Evolutionary conservation across 2,113 vertebrate species (phyloP).

Genomic region (Corydoras maculifer): DNA sequence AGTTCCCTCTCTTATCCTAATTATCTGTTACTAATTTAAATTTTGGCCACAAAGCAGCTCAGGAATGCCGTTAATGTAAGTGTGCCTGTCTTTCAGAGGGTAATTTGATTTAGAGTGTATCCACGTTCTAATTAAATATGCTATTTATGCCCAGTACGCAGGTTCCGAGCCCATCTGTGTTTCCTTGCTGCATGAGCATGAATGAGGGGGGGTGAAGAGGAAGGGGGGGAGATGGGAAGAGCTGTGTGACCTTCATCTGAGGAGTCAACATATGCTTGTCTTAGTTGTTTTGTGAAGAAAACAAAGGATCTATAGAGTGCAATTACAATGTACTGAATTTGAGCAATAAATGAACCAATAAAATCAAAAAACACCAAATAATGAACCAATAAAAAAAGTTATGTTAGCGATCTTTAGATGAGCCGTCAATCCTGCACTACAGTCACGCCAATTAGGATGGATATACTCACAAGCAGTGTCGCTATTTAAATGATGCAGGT

Average conservation of each 20-base stretch:
- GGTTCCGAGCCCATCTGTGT: slow-evolving; percentile 73
- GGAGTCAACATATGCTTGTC: slow-evolving; percentile 18
- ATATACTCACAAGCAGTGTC: too few species aligned
- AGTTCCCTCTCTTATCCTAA: slow-evolving; percentile 76
- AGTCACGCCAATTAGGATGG: not conserved
- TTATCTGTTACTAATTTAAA: slow-evolving; percentile 83
- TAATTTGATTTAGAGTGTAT: slow-evolving; percentile 77
- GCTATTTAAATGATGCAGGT: too few species aligned
- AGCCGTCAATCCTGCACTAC: not conserved
- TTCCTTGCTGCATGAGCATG: slow-evolving; percentile 58
- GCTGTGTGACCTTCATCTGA: slow-evolving; percentile 34
- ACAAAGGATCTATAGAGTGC: too few species aligned
- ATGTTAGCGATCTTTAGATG: not conserved
- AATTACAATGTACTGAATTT: too few species aligned
- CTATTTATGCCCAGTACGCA: slow-evolving; percentile 72
- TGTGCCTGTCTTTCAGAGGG: slow-evolving; percentile 79
- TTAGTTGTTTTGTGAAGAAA: too few species aligned
- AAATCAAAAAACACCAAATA: too few species aligned
- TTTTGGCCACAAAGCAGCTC: slow-evolving; percentile 75
- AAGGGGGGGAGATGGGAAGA: slow-evolving; percentile 19
- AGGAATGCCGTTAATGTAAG: slow-evolving; percentile 77
- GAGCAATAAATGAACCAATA: too few species aligned
- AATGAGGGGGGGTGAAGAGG: slow-evolving; percentile 36
- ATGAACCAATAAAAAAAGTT: too few species aligned
- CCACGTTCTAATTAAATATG: slow-evolving; percentile 80